Conservation (phyloP, 2,888 invertebrate genomes). For the Unio delphinus region DNA sequence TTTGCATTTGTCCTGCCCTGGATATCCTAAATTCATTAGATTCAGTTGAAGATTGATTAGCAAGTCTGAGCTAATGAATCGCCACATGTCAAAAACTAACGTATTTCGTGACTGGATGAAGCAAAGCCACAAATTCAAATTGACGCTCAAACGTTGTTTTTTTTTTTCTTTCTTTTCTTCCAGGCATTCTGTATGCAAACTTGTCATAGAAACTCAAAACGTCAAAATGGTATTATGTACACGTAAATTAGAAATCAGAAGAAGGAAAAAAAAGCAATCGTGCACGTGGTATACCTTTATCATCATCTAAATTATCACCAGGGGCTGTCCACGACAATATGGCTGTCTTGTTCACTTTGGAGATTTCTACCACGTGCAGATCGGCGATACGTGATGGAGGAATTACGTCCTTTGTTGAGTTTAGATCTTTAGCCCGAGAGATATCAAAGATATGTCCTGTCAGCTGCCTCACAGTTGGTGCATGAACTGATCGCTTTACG, state of each 20-base stretch:
- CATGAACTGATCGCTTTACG: slow-evolving; percentile 4
- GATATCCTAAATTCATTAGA: too few relatives aligned
- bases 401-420: slow-evolving; percentile 17
- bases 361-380: slow-evolving; percentile 39
- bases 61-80: too few relatives aligned
- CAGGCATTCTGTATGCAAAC: too few relatives aligned
- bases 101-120: too few relatives aligned
- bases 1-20: too few relatives aligned
- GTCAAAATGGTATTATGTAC: not conserved
- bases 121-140: too few relatives aligned
- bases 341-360: slow-evolving; percentile 33
- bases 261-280: not conserved
- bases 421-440: not conserved
- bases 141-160: too few relatives aligned
- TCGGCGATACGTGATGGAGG: slow-evolving; percentile 51
- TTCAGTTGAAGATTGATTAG: too few relatives aligned
- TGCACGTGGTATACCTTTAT: slow-evolving; percentile 37
- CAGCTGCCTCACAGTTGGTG: slow-evolving; percentile 15
- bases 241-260: not conserved
- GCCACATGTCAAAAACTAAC: too few relatives aligned
- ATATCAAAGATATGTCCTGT: slow-evolving; percentile 7
- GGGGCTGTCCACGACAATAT: slow-evolving; percentile 54
- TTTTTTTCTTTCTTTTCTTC: too few relatives aligned
- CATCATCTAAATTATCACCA: slow-evolving; percentile 51
- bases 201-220: too few relatives aligned